phyloP scores from a whole-genome alignment of 2,888 invertebrate genomes.

The Xanthorhoe spadicearia region DNA sequence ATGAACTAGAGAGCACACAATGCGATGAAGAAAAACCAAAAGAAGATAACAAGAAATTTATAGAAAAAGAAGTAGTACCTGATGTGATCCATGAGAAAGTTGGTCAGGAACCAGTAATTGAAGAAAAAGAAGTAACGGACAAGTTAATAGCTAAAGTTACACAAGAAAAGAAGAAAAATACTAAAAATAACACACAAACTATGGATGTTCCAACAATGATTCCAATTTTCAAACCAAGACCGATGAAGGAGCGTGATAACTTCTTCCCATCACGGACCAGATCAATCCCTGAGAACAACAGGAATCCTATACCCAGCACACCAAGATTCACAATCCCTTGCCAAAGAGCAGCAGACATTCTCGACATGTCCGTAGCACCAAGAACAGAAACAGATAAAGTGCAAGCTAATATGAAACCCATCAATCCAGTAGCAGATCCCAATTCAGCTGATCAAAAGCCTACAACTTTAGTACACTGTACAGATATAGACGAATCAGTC shows the following conservation, averaged over 20 bases:
- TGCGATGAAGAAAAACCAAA: slow-evolving; percentile 13
- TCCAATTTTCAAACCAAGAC: slow-evolving; percentile 39
- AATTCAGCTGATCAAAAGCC: slow-evolving; percentile 43
- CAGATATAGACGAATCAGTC: slow-evolving; percentile 51
- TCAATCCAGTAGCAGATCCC: slow-evolving; percentile 37
- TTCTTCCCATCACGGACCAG: slow-evolving; percentile 26
- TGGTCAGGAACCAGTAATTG: slow-evolving; percentile 24
- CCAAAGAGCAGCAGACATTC: slow-evolving; percentile 56
- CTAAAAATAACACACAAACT: slow-evolving; percentile 19
- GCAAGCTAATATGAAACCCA: slow-evolving; percentile 39
- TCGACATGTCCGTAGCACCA: slow-evolving; percentile 48
- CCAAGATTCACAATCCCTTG: slow-evolving; percentile 58
- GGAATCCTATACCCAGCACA: slow-evolving; percentile 13
- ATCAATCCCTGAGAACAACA: slow-evolving; percentile 20
- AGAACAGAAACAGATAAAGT: slow-evolving; percentile 23
- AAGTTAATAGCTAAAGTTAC: slow-evolving; percentile 38
- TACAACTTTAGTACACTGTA: slow-evolving; percentile 43
- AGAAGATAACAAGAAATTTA: slow-evolving; percentile 25
- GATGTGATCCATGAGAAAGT: slow-evolving; percentile 6
- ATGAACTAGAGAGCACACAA: slow-evolving; percentile 36
- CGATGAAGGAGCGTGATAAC: slow-evolving; percentile 13
- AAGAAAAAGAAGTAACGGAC: slow-evolving; percentile 21
- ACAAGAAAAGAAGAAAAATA: slow-evolving; percentile 36
- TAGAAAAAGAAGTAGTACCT: slow-evolving; percentile 29
- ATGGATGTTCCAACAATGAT: slow-evolving; percentile 36